Conservation (phyloP, 2,113 vertebrate species). For the Chitala chitala region DNA sequence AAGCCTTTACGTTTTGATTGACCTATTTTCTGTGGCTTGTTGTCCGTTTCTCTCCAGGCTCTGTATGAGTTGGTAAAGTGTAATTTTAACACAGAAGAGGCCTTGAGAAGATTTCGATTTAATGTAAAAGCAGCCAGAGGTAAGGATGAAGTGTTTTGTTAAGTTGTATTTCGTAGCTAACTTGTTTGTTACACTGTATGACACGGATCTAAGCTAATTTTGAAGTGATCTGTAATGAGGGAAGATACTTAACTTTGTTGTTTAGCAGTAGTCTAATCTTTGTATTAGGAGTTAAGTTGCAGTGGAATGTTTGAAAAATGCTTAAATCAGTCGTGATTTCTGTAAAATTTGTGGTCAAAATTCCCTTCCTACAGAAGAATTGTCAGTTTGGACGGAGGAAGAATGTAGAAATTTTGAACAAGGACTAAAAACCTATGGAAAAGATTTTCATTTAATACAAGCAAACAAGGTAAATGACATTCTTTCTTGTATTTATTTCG, state of each 20-base stretch:
- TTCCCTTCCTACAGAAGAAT: conserved; percentile 69
- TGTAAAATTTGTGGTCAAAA: background rate
- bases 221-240: no score
- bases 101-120: conserved; percentile 82
- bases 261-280: no score
- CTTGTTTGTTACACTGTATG: background rate
- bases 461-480: conserved; percentile 82
- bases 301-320: no score
- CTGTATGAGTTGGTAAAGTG: conserved; percentile 95
- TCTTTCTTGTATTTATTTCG: background rate
- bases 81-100: conserved; percentile 90
- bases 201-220: no score
- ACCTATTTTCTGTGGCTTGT: background rate
- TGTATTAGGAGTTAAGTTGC: no score
- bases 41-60: conserved; percentile 67
- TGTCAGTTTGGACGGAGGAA: conserved; percentile 93
- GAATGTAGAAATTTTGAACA: conserved; percentile 94
- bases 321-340: background rate
- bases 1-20: no score
- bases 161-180: background rate
- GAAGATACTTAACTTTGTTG: no score
- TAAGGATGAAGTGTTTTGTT: conserved; percentile 46
- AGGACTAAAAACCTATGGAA: conserved; percentile 89
- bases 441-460: conserved; percentile 92
- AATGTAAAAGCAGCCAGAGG: conserved; percentile 93